Evolutionary conservation across 2,888 invertebrate species (phyloP).

Genomic region (Conops quadrifasciatus): DNA sequence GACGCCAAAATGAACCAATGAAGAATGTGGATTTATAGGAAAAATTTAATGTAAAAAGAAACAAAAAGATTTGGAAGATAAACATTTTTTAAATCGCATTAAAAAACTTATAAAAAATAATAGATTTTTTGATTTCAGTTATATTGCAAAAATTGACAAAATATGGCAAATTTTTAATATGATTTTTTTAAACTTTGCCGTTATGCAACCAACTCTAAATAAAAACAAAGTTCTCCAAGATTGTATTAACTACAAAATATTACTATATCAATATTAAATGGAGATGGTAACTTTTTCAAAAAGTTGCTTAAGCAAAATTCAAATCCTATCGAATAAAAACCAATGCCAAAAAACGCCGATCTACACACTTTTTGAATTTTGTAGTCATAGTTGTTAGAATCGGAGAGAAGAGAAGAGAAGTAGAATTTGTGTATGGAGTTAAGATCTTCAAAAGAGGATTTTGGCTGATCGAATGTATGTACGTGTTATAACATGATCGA

Average conservation of each 20-base stretch:
- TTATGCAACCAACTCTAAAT: neutral
- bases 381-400: neutral
- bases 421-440: too few species aligned
- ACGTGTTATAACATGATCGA: too few species aligned
- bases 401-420: too few species aligned
- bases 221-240: neutral
- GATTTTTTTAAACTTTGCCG: neutral
- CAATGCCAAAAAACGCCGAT: slow-evolving; percentile 63
- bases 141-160: slow-evolving; percentile 35
- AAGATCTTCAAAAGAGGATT: too few species aligned
- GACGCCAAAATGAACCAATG: neutral
- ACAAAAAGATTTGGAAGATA: slow-evolving; percentile 19
- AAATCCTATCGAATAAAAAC: slow-evolving; percentile 49
- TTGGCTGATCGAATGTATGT: too few species aligned
- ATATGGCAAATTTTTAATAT: slow-evolving; percentile 37
- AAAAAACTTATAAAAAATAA: slow-evolving; percentile 34
- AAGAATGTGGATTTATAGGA: slow-evolving; percentile 23
- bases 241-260: neutral
- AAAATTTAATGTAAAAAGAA: neutral
- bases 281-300: neutral
- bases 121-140: slow-evolving; percentile 5
- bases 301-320: slow-evolving; percentile 9
- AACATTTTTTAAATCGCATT: slow-evolving; percentile 7
- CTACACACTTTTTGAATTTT: slow-evolving; percentile 36
- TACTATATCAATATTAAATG: neutral